Percentiles rank a stretch among this genome's conserved stretches.
phyloP scores from a whole-genome alignment of 2,888 invertebrate species.

The Apamea crenata region DNA sequence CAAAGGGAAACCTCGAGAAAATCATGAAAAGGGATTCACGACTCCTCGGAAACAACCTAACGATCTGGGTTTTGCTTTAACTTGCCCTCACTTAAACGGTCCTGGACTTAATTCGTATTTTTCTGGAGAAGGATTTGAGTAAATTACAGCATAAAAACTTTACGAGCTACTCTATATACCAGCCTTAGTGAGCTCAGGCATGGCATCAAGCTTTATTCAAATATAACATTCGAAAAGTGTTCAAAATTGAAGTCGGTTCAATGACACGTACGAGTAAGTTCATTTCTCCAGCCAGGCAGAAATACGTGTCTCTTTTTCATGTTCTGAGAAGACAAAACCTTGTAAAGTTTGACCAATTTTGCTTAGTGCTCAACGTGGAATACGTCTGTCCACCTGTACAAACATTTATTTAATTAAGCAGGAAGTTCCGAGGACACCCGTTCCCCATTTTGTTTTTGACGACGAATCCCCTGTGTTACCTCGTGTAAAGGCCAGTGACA shows the following conservation, averaged over 20 bases:
- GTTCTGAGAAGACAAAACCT: slow-evolving; percentile 64
- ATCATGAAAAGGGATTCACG: slow-evolving; percentile 69
- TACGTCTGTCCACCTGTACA: slow-evolving; percentile 74
- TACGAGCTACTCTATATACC: slow-evolving; percentile 31
- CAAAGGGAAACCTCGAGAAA: slow-evolving; percentile 65
- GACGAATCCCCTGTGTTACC: slow-evolving; percentile 75
- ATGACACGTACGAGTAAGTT: neutral
- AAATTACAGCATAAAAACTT: slow-evolving; percentile 51
- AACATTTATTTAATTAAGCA: slow-evolving; percentile 82
- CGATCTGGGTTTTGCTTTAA: slow-evolving; percentile 68
- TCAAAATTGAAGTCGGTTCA: neutral
- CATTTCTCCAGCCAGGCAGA: neutral
- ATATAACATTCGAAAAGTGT: neutral
- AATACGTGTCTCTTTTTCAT: slow-evolving; percentile 42
- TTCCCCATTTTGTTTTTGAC: slow-evolving; percentile 76
- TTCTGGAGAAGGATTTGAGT: slow-evolving; percentile 42
- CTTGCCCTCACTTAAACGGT: slow-evolving; percentile 53
- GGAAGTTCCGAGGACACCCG: slow-evolving; percentile 79
- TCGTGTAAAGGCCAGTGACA: slow-evolving; percentile 70
- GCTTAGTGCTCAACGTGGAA: slow-evolving; percentile 72
- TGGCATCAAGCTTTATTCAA: neutral
- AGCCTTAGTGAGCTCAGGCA: slow-evolving; percentile 11
- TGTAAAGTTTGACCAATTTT: slow-evolving; percentile 70
- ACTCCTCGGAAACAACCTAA: slow-evolving; percentile 67
- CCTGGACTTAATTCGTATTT: slow-evolving; percentile 49